Evolutionary conservation across 2,888 invertebrate genomes (phyloP).

Genomic region (Lottia scabra): DNA sequence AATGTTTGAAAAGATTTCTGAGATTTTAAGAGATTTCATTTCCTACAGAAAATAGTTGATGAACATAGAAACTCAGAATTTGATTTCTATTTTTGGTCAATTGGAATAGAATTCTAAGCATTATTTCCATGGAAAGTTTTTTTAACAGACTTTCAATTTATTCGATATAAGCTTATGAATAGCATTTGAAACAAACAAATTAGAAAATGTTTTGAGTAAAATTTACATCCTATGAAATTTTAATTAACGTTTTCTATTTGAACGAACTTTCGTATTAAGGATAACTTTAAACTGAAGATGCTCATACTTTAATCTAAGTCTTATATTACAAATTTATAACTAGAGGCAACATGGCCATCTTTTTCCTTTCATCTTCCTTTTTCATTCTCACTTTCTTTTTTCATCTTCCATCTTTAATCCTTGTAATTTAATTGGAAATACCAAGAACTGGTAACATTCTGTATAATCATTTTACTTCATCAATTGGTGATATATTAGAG

Average conservation of each 20-base stretch:
- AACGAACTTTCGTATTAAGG: no score
- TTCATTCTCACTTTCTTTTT: neutral
- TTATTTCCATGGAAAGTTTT: no score
- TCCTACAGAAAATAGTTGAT: neutral
- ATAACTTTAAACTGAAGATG: no score
- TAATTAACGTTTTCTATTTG: no score
- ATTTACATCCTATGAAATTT: no score
- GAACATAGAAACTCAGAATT: neutral
- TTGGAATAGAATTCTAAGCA: no score
- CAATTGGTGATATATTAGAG: slow-evolving; percentile 22
- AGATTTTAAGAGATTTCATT: slow-evolving; percentile 3
- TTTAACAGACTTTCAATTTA: no score
- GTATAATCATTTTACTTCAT: slow-evolving; percentile 25
- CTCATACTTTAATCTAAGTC: no score
- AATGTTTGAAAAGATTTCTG: slow-evolving; percentile 2
- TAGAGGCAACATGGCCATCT: neutral
- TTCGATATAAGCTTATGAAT: no score
- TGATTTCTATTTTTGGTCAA: neutral
- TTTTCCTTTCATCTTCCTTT: neutral
- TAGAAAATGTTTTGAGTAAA: no score
- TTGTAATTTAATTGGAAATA: slow-evolving; percentile 17
- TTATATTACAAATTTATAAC: no score
- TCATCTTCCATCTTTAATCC: slow-evolving; percentile 6
- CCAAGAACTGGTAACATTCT: slow-evolving; percentile 22
- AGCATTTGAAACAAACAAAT: no score